A percentile compares a stretch with the other conserved stretches of the same genome.
Conservation (phyloP, 2,797 vertebrate species). For the Rhinatrema bivittatum region DNA sequence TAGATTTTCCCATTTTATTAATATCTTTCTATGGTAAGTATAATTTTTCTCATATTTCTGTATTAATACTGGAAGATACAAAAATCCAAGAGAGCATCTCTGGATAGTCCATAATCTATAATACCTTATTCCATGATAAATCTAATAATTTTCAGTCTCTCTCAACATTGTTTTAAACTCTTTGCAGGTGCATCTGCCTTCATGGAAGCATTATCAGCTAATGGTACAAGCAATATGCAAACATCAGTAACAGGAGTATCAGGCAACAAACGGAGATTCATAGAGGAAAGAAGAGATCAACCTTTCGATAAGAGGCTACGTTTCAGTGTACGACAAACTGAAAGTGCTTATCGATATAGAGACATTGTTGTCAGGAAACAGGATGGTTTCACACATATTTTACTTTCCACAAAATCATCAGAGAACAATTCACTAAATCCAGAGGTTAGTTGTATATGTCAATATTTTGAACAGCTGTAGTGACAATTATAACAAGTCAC, state of each 20-base stretch:
- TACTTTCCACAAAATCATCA: constrained; percentile 92
- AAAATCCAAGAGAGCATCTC: too few relatives aligned
- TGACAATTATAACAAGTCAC: background rate
- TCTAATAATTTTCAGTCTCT: too few relatives aligned
- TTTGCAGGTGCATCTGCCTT: constrained; percentile 66
- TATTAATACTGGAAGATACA: too few relatives aligned
- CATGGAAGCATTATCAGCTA: constrained; percentile 75
- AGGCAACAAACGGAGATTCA: constrained; percentile 71
- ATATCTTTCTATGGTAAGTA: too few relatives aligned
- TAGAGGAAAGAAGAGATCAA: constrained; percentile 75
- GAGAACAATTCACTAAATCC: constrained; percentile 94
- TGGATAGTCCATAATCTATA: too few relatives aligned
- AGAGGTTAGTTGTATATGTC: constrained; percentile 66
- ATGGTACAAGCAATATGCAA: constrained; percentile 65
- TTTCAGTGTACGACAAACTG: constrained; percentile 90
- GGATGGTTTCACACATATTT: constrained; percentile 91
- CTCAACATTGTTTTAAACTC: constrained; percentile 22
- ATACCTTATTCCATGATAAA: too few relatives aligned
- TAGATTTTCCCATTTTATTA: too few relatives aligned
- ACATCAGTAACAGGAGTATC: constrained; percentile 60
- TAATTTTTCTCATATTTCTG: too few relatives aligned
- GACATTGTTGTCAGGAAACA: constrained; percentile 96
- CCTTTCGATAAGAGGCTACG: constrained; percentile 88
- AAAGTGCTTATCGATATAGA: constrained; percentile 91
- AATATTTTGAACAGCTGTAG: background rate